Base-by-base conservation (phyloP, 30 jellyfish, hydroid and myxozoan genomes). In the Catostylus mosaicus region DNA sequence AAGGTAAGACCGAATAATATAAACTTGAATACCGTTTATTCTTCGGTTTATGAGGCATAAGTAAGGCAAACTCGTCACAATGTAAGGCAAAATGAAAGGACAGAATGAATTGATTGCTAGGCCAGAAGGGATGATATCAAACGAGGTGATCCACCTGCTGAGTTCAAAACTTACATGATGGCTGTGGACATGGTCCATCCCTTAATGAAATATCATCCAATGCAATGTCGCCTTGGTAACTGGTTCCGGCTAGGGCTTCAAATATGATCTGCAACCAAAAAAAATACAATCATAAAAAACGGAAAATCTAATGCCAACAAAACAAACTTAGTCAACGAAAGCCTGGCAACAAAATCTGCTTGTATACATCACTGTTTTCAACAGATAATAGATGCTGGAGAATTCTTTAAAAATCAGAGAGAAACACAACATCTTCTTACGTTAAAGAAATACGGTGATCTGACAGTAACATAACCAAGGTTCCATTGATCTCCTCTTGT, bases 171-270 rank as follows among this genome's bases (percentile, higher is more conserved):
- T 75, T 26, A 86, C 96, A 61, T 45, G 98, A 27, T 0, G 91
- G 77, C 67, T 71, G 96, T 0, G 83, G 83, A 46, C 98, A 92
- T 7, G 85, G 86, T 1, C 95, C 93, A 52, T 78, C 88, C 32
- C 65, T 63, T 24, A 92, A 73, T 3, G 96, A 79, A 27, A 92
- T 71, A 54, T 92, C 98, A 79, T 92, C 98, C 71, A 92, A 20
- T 0, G 98, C 98, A 52, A 92, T 92, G 71, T 92, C 98, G 23
- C 98, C 98, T 86, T 77, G 95, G 73, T 84, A 92, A 37, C 87
- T 66, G 22, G 78, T 12, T 20, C 98, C 98, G 30, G 92, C 95
- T 11, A 64, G 56, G 34, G 92, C 98, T 81, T 92, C 98, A 57
- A 92, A 69, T 29, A 92, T 81, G 52, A 91, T 82, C 98, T 92